A percentile compares a stretch with the other conserved stretches of the same genome.
Evolutionary conservation across 2,888 invertebrate genomes (phyloP).

Genomic region (Erebia palarica): DNA sequence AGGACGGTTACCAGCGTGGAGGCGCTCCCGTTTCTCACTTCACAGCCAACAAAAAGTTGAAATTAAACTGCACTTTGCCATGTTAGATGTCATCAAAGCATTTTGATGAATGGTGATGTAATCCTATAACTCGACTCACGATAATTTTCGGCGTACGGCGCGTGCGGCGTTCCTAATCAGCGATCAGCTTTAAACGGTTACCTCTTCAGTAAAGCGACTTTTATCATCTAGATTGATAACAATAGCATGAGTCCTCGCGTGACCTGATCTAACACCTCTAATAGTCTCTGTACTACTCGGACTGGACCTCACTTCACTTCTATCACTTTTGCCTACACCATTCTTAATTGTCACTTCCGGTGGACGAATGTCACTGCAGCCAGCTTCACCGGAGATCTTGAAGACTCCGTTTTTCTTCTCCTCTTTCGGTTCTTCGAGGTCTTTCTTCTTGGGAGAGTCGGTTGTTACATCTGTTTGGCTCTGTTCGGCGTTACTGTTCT

Average conservation of each 20-base stretch:
- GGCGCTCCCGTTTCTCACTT: too few species aligned
- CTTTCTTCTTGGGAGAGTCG: conserved; percentile 67
- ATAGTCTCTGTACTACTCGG: conserved; percentile 68
- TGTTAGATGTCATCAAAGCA: too few species aligned
- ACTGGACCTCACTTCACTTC: conserved; percentile 66
- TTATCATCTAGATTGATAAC: conserved; percentile 91
- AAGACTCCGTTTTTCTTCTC: conserved; percentile 73
- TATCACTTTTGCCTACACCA: conserved; percentile 66
- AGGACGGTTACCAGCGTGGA: too few species aligned
- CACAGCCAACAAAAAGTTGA: too few species aligned
- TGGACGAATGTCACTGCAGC: conserved; percentile 71
- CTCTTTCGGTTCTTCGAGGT: conserved; percentile 58
- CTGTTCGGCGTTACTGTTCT: conserved; percentile 67
- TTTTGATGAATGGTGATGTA: too few species aligned
- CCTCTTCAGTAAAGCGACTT: conserved; percentile 90
- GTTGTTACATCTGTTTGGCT: conserved; percentile 73
- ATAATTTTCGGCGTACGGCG: too few species aligned
- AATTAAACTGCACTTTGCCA: too few species aligned
- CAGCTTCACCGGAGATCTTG: conserved; percentile 74
- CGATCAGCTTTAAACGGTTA: conserved; percentile 81
- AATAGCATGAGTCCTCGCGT: conserved; percentile 88
- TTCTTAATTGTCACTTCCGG: conserved; percentile 66
- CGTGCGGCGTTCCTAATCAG: too few species aligned
- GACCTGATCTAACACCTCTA: conserved; percentile 82
- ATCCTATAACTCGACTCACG: too few species aligned